Percentiles rank a stretch among this genome's conserved stretches.
Conservation (phyloP, 2,797 vertebrate species). For the Podargus strigoides region DNA sequence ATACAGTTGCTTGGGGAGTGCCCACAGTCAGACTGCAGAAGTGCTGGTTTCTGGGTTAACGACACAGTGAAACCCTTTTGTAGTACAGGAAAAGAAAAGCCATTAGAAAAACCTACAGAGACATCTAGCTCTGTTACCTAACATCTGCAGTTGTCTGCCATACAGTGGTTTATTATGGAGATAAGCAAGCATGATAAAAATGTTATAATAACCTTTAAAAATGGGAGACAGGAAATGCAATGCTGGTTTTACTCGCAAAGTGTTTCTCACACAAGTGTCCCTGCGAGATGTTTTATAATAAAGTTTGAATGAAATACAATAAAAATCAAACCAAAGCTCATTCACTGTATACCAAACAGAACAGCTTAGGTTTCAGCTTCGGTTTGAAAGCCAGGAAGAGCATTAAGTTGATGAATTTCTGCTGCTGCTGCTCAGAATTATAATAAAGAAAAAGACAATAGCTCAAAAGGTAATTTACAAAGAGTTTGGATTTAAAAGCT, state of each 20-base stretch:
- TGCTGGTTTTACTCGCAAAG: conserved; percentile 29
- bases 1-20: not conserved
- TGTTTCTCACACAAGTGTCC: conserved; percentile 27
- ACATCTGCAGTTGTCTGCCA: conserved; percentile 9
- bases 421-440: not conserved
- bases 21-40: not conserved
- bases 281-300: conserved; percentile 54
- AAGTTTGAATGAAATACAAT: conserved; percentile 47
- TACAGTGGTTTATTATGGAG: not conserved
- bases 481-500: not conserved
- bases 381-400: conserved; percentile 16
- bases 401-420: conserved; percentile 8
- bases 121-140: conserved; percentile 26
- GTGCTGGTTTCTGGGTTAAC: conserved; percentile 29
- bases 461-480: not conserved
- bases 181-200: conserved; percentile 13
- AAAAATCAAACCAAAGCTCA: conserved; percentile 49
- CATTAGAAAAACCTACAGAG: conserved; percentile 39
- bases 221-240: conserved; percentile 3
- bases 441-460: not conserved
- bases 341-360: conserved; percentile 19
- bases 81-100: not conserved
- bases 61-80: not conserved
- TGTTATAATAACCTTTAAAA: conserved; percentile 27
- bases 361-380: conserved; percentile 29